Base-by-base conservation (phyloP, 2,888 invertebrate genomes). In the Graphium colonna region DNA sequence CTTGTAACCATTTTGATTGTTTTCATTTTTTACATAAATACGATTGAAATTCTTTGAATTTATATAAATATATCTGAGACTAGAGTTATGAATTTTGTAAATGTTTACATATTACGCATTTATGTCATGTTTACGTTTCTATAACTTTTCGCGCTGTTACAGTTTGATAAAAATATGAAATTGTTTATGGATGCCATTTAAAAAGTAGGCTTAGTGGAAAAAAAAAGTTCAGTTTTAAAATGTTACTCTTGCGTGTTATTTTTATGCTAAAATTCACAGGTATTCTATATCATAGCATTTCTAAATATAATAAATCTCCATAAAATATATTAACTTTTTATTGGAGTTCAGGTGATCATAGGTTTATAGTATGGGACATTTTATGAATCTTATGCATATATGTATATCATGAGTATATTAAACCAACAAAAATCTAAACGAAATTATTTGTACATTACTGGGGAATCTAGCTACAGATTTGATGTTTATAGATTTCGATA, bases 301-400 rank as follows among this genome's bases (percentile, higher is more conserved):
- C 44, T 40, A 45, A 16, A 41, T 33, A 46, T 44, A 44, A 15
- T 46, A 50, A 52, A 49, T 18, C 41, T 50, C 15, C 28, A 51
- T 54, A 28, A 21, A 56, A 42, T 57, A 52, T 45, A 18, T 50
- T 40, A 54, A 59, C 44, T n/a, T 52, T 60, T 57, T 58, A 41
- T 33, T 43, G 8, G 21, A 43, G 9, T 40, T 52, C 41, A 49
- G 50, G 40, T 39, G 26, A 28, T 18, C 21, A 31, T 42, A 52
- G 55, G 50, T 52, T 55, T 38, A 52, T 55, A 57, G 57, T 21
- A 43, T 52, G 55, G 51, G 51, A 52, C 28, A 15, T 38, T 46
- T 18, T 16, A 31, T 16, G 16, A 31, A 33, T 45, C 31, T 33
- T 17, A 28, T 12, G n/a, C n/a, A 15, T 39, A 15, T 15, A 15